Conservation (phyloP, 2,797 vertebrate genomes). For the Gymnoscopelus microlampas region DNA sequence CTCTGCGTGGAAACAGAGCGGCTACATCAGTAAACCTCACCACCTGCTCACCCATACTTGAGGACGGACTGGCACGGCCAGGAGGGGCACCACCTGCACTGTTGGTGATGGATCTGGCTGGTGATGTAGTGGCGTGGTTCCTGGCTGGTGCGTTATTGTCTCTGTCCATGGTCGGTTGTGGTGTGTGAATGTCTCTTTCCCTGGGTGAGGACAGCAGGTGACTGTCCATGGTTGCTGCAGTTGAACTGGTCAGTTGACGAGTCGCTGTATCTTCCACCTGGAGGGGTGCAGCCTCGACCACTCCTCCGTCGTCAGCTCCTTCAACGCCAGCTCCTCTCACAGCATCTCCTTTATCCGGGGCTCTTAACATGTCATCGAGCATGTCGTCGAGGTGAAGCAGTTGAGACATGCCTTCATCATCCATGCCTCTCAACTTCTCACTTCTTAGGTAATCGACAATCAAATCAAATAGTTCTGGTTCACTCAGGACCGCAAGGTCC, state of each 20-base stretch:
- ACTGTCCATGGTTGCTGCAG: background rate
- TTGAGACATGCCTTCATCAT: slow-evolving; percentile 26
- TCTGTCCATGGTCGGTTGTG: no score
- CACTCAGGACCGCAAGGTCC: slow-evolving; percentile 2
- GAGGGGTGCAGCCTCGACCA: background rate
- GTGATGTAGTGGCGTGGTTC: background rate
- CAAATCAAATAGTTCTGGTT: slow-evolving; percentile 17
- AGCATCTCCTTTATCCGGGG: background rate
- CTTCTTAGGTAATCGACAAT: slow-evolving; percentile 8
- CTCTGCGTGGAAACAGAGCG: no score
- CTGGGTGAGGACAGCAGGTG: no score
- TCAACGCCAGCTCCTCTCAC: no score
- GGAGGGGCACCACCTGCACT: background rate
- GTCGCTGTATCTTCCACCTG: background rate
- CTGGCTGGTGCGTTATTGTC: background rate
- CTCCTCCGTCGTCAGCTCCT: no score
- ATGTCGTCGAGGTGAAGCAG: slow-evolving; percentile 2
- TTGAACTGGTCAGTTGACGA: background rate
- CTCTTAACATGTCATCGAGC: background rate
- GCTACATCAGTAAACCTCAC: no score
- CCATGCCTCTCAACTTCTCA: background rate
- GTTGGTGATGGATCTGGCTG: background rate
- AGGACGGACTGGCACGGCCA: background rate
- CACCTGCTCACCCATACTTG: background rate
- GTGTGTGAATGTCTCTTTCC: background rate